Conservation (phyloP, 2,113 vertebrate genomes). For the Chauna torquata region DNA sequence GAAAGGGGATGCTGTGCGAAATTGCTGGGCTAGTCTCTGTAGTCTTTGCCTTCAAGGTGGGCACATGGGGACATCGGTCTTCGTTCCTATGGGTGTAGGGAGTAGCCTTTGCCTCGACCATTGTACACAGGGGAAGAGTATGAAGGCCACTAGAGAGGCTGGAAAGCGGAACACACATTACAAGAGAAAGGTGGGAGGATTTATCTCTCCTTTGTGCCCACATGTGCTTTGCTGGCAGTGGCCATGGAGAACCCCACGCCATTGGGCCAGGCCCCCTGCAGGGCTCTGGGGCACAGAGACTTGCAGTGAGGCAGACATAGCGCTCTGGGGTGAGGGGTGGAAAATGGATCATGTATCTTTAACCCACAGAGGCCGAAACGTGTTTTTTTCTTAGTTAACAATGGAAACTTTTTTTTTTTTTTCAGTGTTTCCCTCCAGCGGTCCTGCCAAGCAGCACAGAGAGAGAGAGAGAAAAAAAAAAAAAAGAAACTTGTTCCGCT, state of each 20-base stretch:
- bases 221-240: background rate
- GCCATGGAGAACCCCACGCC: background rate
- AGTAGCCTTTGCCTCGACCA: background rate
- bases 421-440: conserved; percentile 73
- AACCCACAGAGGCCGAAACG: conserved; percentile 69
- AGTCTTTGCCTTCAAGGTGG: background rate
- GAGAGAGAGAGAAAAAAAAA: conserved; percentile 36
- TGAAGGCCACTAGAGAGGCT: background rate
- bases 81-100: background rate
- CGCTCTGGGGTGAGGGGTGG: conserved; percentile 25
- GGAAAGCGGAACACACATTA: background rate
- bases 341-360: conserved; percentile 74
- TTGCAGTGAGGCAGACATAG: background rate
- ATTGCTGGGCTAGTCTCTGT: fast-evolving
- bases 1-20: too few relatives aligned
- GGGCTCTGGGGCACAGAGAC: background rate
- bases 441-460: conserved; percentile 61
- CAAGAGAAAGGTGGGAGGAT: background rate
- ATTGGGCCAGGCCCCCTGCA: background rate
- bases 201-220: background rate
- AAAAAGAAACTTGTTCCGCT: conserved; percentile 81
- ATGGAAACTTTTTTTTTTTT: conserved; percentile 82
- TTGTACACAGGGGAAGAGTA: fast-evolving
- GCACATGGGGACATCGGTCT: fast-evolving
- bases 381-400: conserved; percentile 68